These are phyloP conservation scores for Sus scrofa DNA, from an alignment of 2,113 vertebrate genomes.

Conservation along the genomic window T2T-Sscrofa CM000820.6:102094501-102095000, in stretches of 20 bases:
- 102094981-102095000: neutral
- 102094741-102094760: neutral
- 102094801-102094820: neutral
- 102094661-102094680: neutral
- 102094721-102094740: neutral
- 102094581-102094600: neutral
- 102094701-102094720: neutral
- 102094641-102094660: neutral
- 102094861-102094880: constrained; percentile 18
- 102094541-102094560: neutral
- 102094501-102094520: neutral
- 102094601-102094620: neutral
- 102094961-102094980: neutral
- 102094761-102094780: neutral
- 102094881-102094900: neutral
- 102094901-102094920: neutral
- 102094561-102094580: neutral
- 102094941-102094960: neutral
- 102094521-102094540: neutral
- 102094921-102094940: neutral
- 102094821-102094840: neutral
- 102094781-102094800: neutral
- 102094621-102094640: neutral
- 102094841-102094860: neutral
- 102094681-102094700: neutral